Percentiles rank a stretch among this genome's conserved stretches.
Evolutionary conservation across 2,797 vertebrate genomes (phyloP).

Genomic region (Scomberomorus guttatus): DNA sequence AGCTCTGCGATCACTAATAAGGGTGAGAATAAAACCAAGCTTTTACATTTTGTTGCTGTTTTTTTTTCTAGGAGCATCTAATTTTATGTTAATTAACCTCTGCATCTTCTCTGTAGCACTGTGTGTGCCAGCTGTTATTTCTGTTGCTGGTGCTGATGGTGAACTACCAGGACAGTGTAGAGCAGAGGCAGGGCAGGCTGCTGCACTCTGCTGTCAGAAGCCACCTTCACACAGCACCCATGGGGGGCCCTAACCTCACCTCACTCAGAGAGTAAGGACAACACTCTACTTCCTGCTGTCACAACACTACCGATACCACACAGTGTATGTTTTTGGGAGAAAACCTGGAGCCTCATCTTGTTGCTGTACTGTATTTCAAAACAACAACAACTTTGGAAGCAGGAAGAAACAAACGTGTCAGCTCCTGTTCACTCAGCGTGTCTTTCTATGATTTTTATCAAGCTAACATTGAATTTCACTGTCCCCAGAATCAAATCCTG

Average conservation of each 20-base stretch:
- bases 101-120: constrained; percentile 72
- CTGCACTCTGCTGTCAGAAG: constrained; percentile 76
- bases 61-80: background rate
- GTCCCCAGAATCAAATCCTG: too few species aligned
- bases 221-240: constrained; percentile 61
- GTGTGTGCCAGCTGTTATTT: constrained; percentile 83
- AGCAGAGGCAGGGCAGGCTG: constrained; percentile 78
- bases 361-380: background rate
- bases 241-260: constrained; percentile 70
- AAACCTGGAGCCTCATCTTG: background rate
- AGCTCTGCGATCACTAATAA: constrained; percentile 82
- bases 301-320: constrained; percentile 17
- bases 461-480: background rate
- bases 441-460: background rate
- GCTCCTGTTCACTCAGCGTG: too few species aligned
- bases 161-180: constrained; percentile 84
- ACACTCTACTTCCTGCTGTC: background rate
- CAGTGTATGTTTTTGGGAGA: background rate
- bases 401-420: too few species aligned
- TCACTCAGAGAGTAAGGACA: constrained; percentile 76
- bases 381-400: background rate
- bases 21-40: constrained; percentile 61
- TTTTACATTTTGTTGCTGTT: background rate
- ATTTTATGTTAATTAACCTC: background rate
- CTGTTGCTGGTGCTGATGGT: constrained; percentile 85